Percentiles rank a stretch among this genome's conserved stretches.
These are phyloP conservation scores for Arion vulgaris DNA, from an alignment of 1,140 invertebrate genomes.

Conservation along the genomic window DNA sequence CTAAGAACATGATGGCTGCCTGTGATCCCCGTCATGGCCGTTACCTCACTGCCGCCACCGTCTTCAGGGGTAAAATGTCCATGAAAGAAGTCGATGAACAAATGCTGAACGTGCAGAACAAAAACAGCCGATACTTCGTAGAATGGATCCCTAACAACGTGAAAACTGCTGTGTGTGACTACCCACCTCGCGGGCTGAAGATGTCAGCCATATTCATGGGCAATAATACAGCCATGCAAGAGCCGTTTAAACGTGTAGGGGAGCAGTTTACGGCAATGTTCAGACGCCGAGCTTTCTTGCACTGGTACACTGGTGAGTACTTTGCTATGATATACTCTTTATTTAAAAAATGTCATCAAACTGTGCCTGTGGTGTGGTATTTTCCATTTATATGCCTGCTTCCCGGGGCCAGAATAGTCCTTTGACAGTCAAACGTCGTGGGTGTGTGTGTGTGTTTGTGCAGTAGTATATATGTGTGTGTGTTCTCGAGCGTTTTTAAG, in stretches of 20 bases:
- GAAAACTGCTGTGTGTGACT: conserved; percentile 83
- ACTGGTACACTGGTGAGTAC: conserved; percentile 79
- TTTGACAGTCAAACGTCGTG: too few relatives aligned
- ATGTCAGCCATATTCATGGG: conserved; percentile 90
- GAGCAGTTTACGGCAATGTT: conserved; percentile 80
- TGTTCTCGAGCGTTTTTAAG: too few relatives aligned
- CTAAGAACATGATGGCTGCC: conserved; percentile 84
- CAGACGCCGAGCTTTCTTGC: conserved; percentile 82
- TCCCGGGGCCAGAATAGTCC: too few relatives aligned
- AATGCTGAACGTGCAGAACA: conserved; percentile 66
- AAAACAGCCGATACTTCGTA: conserved; percentile 85
- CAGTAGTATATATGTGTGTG: too few relatives aligned
- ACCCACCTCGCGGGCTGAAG: conserved; percentile 90
- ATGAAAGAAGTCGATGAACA: conserved; percentile 70
- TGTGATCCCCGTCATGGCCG: conserved; percentile 81
- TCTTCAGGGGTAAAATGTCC: conserved; percentile 84
- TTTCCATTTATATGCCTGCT: too few relatives aligned
- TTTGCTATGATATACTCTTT: too few relatives aligned
- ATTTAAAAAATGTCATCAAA: too few relatives aligned
- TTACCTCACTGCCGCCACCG: conserved; percentile 85
- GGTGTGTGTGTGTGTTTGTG: too few relatives aligned
- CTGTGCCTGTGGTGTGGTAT: too few relatives aligned
- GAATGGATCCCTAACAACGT: conserved; percentile 89
- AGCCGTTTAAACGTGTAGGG: conserved; percentile 84
- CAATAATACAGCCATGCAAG: conserved; percentile 74